Base-by-base conservation (phyloP, 2,113 vertebrate species). In the Podocnemis expansa region DNA sequence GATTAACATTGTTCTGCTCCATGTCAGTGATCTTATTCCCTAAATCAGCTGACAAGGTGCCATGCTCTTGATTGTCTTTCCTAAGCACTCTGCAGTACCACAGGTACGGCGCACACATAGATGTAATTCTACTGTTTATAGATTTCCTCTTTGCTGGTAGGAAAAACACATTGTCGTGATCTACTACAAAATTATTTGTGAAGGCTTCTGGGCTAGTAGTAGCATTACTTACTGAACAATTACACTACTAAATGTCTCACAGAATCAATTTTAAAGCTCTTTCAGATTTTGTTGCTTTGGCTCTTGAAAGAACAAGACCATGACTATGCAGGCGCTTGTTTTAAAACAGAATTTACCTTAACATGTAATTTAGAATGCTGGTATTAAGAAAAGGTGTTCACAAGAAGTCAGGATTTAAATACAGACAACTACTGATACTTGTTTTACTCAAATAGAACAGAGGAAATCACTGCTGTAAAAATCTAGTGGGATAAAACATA, bases 1-100 rank as follows among this genome's bases (percentile, higher is more conserved):
- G 94, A 96, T 96, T 96, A 94, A 95, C 95, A 96, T 94, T 95
- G 93, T 93, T 93, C 55, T 58, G 38, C 92, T 94, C 78, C 82
- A 96, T 73, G 82, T 80, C 90, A 19, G 90, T 94, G n/a, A 67
- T 80, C 93, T 84, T 80, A 84, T 78, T 80, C 41, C 12, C 12
- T 13, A 82, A 80, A 75, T 95, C 95, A 97, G 94, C 90, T 93
- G 90, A 80, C 88, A 80, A 73, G 89, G 93, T 80, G 52, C 58
- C 87, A 38, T 5, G 41, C 19, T 14, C 88, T 93, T 96, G 41
- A 47, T 47, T 6, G 80, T 93, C 96, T 88, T 84, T 82, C 87
- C 83, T 10, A 91, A 86, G 56, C 90, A 95, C 54, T 96, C 92
- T 93, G 95, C 78, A 67, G 84, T 80, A 89, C 78, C 96, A 10